These are phyloP conservation scores for Rattus norvegicus DNA, from an alignment of 2,113 vertebrate species.

Conservation along the genomic window GRCr8 NC_086031.1:107313501-107314000, in stretches of 20 bases:
- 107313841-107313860: not conserved
- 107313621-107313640: not conserved
- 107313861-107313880: not conserved
- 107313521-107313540: not conserved
- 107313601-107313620: not conserved
- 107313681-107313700: not conserved
- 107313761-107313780: not conserved
- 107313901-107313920: not conserved
- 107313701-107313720: not conserved
- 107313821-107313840: not conserved
- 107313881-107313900: not conserved
- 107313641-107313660: not conserved
- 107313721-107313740: not conserved
- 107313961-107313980: not conserved
- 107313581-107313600: not conserved
- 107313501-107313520: not conserved
- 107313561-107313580: not conserved
- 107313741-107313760: not conserved
- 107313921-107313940: not conserved
- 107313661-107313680: not conserved
- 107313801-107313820: not conserved
- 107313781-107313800: not conserved
- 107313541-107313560: not conserved
- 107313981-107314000: not conserved
- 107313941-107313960: not conserved